Base-by-base conservation (phyloP, 1,140 invertebrate genomes). In the Cherax destructor region DNA sequence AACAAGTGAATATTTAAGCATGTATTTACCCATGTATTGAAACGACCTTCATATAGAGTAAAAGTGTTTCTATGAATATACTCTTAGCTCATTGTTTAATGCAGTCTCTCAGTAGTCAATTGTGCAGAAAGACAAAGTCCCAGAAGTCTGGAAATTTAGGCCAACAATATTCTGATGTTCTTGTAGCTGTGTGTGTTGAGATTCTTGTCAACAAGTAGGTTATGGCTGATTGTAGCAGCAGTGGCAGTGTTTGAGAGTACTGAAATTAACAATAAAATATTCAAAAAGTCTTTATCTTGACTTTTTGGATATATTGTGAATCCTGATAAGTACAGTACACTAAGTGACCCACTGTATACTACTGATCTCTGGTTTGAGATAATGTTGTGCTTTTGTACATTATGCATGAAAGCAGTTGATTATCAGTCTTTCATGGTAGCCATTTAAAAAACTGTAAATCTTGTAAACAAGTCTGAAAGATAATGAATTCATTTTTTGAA, bases 121-220 rank as follows among this genome's bases (percentile, higher is more conserved):
- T 59, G 69, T 77, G 47, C 69, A 56, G 65, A 65, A 80, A 81
- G 11, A 69, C 5, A 52, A n/a, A 86, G 72, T 86, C 72, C 85
- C 80, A 84, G 80, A 83, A 56, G 79, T 49, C 16, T 83, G 88
- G n/a, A 74, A 83, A 77, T 83, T 89, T 74, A 47, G 52, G 52
- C 59, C n/a, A 41, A 74, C 56, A 90, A 77, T 76, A 61, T 77
- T 78, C n/a, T 90, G 88, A 90, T 90, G 50, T 59, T 76, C 56
- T 50, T 84, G 81, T 84, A 90, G 88, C 88, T 90, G 88, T 89
- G 61, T 85, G 11, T 86, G 80, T 90, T 90, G 88, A 90, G 88
- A 90, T 90, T 90, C 88, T 90, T 90, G 81, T 90, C 80, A 84
- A 84, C 81, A 90, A 90, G 88, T 90, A 90, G 88, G 88, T 21